phyloP scores from a whole-genome alignment of 2,888 invertebrate species.

The Myathropa florea region DNA sequence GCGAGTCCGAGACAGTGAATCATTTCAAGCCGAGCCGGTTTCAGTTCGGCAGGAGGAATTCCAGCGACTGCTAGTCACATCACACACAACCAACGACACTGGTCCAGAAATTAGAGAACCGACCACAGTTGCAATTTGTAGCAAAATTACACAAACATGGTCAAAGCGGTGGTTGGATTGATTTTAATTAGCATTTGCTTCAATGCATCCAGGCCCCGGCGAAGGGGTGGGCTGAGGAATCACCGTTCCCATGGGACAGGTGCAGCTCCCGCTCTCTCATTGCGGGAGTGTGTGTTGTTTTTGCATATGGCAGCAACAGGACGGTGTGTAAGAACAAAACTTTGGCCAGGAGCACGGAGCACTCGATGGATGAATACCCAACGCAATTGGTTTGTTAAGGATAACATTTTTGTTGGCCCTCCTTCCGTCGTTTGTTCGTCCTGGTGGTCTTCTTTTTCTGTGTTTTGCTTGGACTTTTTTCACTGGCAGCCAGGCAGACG shows the following conservation, averaged over 20 bases:
- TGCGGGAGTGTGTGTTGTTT: constrained; percentile 20
- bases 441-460: not conserved
- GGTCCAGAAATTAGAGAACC: constrained; percentile 40
- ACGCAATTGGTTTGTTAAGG: constrained; percentile 63
- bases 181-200: constrained; percentile 68
- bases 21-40: constrained; percentile 38
- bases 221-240: not conserved
- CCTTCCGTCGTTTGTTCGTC: constrained; percentile 1
- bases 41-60: constrained; percentile 38
- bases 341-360: constrained; percentile 13
- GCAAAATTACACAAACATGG: constrained; percentile 66
- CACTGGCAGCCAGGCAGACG: not conserved
- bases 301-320: constrained; percentile 35
- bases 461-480: not conserved
- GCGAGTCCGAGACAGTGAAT: constrained; percentile 34
- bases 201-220: not conserved
- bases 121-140: constrained; percentile 65
- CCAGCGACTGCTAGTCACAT: not conserved
- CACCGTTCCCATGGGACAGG: not conserved
- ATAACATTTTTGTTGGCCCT: constrained; percentile 13
- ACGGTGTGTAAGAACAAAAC: constrained; percentile 4
- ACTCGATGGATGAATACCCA: constrained; percentile 40
- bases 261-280: not conserved
- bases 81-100: not conserved
- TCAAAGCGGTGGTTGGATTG: constrained; percentile 57